Conservation (phyloP, 2,888 invertebrate genomes). For the Sphaerophoria taeniata region DNA sequence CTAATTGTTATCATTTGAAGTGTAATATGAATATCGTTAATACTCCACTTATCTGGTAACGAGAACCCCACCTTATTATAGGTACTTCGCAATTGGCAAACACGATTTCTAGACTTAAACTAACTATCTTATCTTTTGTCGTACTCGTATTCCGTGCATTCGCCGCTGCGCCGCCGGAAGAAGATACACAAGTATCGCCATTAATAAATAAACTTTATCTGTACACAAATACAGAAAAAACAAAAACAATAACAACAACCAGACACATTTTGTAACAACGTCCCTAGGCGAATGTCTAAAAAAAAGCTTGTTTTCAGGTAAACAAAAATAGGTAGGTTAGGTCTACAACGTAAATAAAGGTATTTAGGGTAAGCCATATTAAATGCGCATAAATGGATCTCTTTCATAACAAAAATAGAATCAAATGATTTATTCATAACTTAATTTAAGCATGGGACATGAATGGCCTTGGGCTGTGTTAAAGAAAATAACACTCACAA, state of each 20-base stretch:
- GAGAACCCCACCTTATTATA: constrained; percentile 7
- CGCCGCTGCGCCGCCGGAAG: constrained; percentile 48
- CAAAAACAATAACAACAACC: not conserved
- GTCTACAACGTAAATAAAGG: not conserved
- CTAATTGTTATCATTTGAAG: constrained; percentile 14
- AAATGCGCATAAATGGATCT: constrained; percentile 38
- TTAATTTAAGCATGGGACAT: too few relatives aligned
- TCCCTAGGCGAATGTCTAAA: not conserved
- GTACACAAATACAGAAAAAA: constrained; percentile 2
- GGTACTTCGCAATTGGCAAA: constrained; percentile 35
- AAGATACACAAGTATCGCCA: constrained; percentile 55
- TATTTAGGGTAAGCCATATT: constrained; percentile 1
- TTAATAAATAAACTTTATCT: constrained; percentile 61
- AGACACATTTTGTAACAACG: not conserved
- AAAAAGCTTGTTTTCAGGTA: not conserved
- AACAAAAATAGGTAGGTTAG: not conserved
- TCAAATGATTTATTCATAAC: not conserved
- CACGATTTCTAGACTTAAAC: constrained; percentile 19
- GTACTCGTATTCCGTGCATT: too few relatives aligned
- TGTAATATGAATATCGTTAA: not conserved
- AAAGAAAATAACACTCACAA: too few relatives aligned
- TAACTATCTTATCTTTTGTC: constrained; percentile 49
- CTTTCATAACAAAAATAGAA: constrained; percentile 40
- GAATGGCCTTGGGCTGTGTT: too few relatives aligned
- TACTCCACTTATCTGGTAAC: not conserved